Evolutionary conservation across 2,888 invertebrate genomes (phyloP).

Genomic region (Coleophora deauratella): DNA sequence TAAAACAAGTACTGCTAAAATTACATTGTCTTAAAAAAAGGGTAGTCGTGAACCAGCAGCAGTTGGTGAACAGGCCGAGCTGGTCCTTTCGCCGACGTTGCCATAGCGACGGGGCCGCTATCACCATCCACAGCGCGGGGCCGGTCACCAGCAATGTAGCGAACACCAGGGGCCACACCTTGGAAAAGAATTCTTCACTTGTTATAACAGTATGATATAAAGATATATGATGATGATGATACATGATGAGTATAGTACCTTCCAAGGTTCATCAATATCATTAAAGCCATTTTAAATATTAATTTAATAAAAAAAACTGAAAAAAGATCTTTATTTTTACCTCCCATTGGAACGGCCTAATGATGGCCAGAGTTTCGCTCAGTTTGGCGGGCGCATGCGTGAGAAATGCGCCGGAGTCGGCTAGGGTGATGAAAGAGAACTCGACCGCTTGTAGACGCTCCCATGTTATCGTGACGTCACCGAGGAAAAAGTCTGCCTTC

Average conservation of each 20-base stretch:
- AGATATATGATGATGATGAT: not conserved
- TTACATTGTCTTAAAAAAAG: constrained; percentile 82
- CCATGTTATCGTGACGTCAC: constrained; percentile 83
- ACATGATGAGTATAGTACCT: not conserved
- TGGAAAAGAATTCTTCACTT: not conserved
- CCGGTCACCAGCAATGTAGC: constrained; percentile 78
- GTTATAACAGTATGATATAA: not conserved
- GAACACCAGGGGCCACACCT: constrained; percentile 83
- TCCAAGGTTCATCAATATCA: too few relatives aligned
- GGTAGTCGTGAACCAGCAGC: constrained; percentile 83
- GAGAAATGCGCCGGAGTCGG: constrained; percentile 84
- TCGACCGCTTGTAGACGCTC: constrained; percentile 82
- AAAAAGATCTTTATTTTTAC: constrained; percentile 37
- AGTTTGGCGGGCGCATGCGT: constrained; percentile 83
- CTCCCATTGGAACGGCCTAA: constrained; percentile 82
- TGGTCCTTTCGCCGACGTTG: constrained; percentile 52
- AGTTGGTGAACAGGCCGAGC: constrained; percentile 60
- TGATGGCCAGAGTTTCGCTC: constrained; percentile 82
- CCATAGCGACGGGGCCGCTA: constrained; percentile 77
- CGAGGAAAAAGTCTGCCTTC: constrained; percentile 83
- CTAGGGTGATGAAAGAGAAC: constrained; percentile 83
- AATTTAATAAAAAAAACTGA: too few relatives aligned
- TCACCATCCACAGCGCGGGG: constrained; percentile 79
- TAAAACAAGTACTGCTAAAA: too few relatives aligned
- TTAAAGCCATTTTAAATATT: too few relatives aligned